phyloP scores from a whole-genome alignment of 2,113 vertebrate species.

The Rhombomys opimus region DNA sequence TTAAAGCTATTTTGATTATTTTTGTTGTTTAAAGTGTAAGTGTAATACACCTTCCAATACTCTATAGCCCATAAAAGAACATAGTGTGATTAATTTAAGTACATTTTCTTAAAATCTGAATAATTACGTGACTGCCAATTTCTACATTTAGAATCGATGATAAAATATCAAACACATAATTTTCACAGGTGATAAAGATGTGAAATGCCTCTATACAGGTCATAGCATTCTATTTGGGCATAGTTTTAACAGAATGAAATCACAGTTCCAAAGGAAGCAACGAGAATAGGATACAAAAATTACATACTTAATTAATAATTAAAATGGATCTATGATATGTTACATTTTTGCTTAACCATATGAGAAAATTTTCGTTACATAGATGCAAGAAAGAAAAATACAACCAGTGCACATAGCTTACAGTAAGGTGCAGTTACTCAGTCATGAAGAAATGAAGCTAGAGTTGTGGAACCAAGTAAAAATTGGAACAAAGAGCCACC shows the following conservation, averaged over 20 bases:
- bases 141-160: background rate
- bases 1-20: background rate
- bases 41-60: background rate
- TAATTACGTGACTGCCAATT: background rate
- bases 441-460: constrained; percentile 1
- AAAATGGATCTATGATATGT: background rate
- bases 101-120: constrained; percentile 48
- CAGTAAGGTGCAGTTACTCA: background rate
- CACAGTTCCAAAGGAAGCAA: background rate
- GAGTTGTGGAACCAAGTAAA: background rate
- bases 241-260: constrained; percentile 19
- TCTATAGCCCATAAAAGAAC: background rate
- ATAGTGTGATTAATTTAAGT: background rate
- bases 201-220: background rate
- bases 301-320: background rate
- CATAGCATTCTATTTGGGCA: background rate
- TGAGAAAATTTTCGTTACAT: background rate
- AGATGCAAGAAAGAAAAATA: background rate
- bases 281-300: background rate
- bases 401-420: background rate
- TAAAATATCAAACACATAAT: constrained; percentile 5
- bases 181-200: constrained; percentile 46
- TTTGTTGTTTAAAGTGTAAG: background rate
- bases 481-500: background rate
- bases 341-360: constrained; percentile 1